A percentile compares a stretch with the other conserved stretches of the same genome.
Evolutionary conservation across 2,113 vertebrate species (phyloP).

Genomic region (Patagioenas fasciata): DNA sequence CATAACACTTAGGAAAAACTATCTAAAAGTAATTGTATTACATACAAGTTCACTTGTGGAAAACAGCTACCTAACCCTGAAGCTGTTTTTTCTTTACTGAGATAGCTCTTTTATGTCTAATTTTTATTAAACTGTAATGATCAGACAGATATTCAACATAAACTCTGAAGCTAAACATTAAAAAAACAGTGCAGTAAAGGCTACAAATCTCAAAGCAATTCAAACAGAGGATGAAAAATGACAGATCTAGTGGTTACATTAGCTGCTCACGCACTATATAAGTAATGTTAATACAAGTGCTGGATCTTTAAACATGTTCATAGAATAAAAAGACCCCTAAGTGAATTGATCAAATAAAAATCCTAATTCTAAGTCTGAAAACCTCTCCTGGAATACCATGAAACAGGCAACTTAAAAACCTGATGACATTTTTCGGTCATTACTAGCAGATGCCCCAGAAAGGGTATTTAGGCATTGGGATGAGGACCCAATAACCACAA

Average conservation of each 20-base stretch:
- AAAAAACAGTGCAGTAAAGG: background rate
- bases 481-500: background rate
- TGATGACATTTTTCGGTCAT: background rate
- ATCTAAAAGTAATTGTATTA: constrained; percentile 57
- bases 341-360: background rate
- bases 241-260: background rate
- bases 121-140: constrained; percentile 37
- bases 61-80: constrained; percentile 9
- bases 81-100: constrained; percentile 58
- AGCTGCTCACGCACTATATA: background rate
- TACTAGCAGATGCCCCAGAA: background rate
- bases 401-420: background rate
- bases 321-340: background rate
- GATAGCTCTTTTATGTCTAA: constrained; percentile 20
- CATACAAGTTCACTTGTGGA: constrained; percentile 35
- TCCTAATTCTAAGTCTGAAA: background rate
- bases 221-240: constrained; percentile 42
- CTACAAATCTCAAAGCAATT: constrained; percentile 42
- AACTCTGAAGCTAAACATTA: background rate
- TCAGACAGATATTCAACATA: constrained; percentile 45
- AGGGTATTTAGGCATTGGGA: background rate
- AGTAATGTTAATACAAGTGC: background rate
- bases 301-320: background rate
- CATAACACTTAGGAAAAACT: constrained; percentile 67
- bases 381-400: background rate